Percentiles rank a stretch among this genome's conserved stretches.
Conservation (phyloP, 53 echinoderm and acorn worm genomes). For the Temnopleurus reevesii region DNA sequence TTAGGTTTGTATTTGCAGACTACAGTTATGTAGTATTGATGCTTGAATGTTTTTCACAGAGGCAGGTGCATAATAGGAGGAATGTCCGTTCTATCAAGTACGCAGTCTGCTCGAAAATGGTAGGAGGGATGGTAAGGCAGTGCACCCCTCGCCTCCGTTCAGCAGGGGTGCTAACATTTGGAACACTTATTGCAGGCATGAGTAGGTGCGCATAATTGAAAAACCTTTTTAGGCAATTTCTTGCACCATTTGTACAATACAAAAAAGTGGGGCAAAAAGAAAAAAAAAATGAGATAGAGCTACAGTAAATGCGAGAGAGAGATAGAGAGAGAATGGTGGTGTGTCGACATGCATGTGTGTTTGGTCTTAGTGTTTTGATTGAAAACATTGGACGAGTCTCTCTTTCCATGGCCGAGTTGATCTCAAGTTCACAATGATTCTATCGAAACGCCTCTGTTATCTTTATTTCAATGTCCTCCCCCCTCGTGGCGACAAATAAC, state of each 20-base stretch:
- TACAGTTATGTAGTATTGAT: neutral
- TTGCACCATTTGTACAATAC: slow-evolving; percentile 41
- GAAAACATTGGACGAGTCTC: slow-evolving; percentile 25
- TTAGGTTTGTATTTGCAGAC: too few relatives aligned
- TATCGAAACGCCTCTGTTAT: slow-evolving; percentile 32
- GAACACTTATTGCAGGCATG: slow-evolving; percentile 27
- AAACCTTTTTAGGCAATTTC: slow-evolving; percentile 26
- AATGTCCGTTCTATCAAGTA: slow-evolving; percentile 1
- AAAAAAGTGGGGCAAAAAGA: neutral
- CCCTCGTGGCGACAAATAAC: slow-evolving; percentile 36
- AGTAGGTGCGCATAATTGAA: neutral
- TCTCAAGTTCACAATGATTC: slow-evolving; percentile 35
- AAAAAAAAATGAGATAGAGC: neutral
- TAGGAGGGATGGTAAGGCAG: neutral
- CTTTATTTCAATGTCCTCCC: neutral
- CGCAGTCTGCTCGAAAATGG: neutral
- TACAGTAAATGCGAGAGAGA: neutral
- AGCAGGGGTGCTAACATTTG: slow-evolving; percentile 1
- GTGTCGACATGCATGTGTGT: neutral
- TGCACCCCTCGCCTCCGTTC: neutral
- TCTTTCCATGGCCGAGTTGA: neutral
- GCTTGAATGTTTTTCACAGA: neutral
- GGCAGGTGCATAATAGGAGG: slow-evolving; percentile 9
- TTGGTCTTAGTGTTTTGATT: slow-evolving; percentile 37
- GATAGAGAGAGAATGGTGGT: neutral